Evolutionary conservation across 23 tunicate genomes (phyloP), one percentile per base, ranked within the genome.

Genomic region (Halocynthia roretzi): DNA sequence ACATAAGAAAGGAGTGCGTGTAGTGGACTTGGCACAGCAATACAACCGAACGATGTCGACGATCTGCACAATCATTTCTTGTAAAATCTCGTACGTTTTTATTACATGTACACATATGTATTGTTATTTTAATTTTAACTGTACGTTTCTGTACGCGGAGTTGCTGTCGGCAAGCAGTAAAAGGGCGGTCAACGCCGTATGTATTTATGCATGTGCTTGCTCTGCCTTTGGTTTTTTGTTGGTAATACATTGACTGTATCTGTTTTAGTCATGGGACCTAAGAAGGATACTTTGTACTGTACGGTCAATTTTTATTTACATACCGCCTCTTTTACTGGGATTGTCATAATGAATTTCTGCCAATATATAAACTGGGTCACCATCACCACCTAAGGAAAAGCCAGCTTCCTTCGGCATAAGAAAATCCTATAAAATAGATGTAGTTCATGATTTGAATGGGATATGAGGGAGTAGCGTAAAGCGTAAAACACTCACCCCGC

Each of bases 331-430:
- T 8, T 50, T 11, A 23, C 20, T 73, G 55, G 85, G 85, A 69
- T 84, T 84, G 51, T 84, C 88, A 63, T 84, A 84, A 77, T 84
- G 88, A 6, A 78, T 77, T 69, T 84, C 88, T 71, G 77, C 10
- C 12, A 77, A 4, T 7, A 84, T 71, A 67, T 84, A 84, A 56
- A 50, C 60, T 19, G 82, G 82, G 12, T 80, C 56, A 22, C 56
- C 76, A 48, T 70, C 77, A 44, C 60, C 88, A 56, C 88, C 88
- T 12, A 84, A 56, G 6, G 81, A 71, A 40, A 69, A 70, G 7
- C 88, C 88, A 4, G 82, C 57, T 19, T 84, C 76, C 11, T 44
- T 76, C 8, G 88, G 88, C 60, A 50, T 77, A 52, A 71, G 52
- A 60, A 82, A 20, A 10, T 14, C 85, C 85, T 81, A 22, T 14